phyloP scores from a whole-genome alignment of 2,797 vertebrate genomes.

The Poecilia gillii region DNA sequence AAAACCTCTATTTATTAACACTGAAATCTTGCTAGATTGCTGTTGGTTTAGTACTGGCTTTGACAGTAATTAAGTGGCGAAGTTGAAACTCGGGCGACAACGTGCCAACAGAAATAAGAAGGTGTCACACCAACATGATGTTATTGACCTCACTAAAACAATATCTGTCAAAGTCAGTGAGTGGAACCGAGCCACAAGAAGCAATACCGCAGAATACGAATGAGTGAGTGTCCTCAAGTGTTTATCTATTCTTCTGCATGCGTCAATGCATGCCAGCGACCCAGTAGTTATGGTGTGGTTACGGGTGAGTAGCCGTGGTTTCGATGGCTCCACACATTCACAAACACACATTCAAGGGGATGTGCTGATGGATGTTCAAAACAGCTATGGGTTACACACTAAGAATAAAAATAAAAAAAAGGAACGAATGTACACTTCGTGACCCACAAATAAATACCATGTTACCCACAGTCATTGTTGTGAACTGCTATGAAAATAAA shows the following conservation, averaged over 20 bases:
- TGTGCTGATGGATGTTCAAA: slow-evolving; percentile 47
- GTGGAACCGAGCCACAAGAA: slow-evolving; percentile 55
- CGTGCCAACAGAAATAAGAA: slow-evolving; percentile 20
- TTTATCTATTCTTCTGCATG: slow-evolving; percentile 64
- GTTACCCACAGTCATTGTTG: slow-evolving; percentile 52
- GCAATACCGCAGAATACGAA: slow-evolving; percentile 31
- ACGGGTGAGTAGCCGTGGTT: slow-evolving; percentile 71
- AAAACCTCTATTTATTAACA: slow-evolving; percentile 66
- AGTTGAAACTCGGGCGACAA: slow-evolving; percentile 17
- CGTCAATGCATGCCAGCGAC: slow-evolving; percentile 67
- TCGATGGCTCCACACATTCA: slow-evolving; percentile 47
- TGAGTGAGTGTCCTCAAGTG: slow-evolving; percentile 28
- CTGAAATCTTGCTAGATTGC: slow-evolving; percentile 60
- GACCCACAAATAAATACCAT: slow-evolving; percentile 54
- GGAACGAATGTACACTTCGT: slow-evolving; percentile 30
- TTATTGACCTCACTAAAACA: slow-evolving; percentile 54
- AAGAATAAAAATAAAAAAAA: slow-evolving; percentile 24
- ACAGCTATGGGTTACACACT: slow-evolving; percentile 42
- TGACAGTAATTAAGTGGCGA: slow-evolving; percentile 51
- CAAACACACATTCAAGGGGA: slow-evolving; percentile 33
- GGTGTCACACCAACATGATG: slow-evolving; percentile 10
- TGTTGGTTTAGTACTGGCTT: slow-evolving; percentile 53
- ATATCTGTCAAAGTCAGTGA: slow-evolving; percentile 54
- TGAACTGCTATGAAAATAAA: slow-evolving; percentile 51
- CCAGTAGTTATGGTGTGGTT: slow-evolving; percentile 59